Percentiles rank a stretch among this genome's conserved stretches.
Conservation (phyloP, 1,140 invertebrate species). For the Drosophila bipectinata region DNA sequence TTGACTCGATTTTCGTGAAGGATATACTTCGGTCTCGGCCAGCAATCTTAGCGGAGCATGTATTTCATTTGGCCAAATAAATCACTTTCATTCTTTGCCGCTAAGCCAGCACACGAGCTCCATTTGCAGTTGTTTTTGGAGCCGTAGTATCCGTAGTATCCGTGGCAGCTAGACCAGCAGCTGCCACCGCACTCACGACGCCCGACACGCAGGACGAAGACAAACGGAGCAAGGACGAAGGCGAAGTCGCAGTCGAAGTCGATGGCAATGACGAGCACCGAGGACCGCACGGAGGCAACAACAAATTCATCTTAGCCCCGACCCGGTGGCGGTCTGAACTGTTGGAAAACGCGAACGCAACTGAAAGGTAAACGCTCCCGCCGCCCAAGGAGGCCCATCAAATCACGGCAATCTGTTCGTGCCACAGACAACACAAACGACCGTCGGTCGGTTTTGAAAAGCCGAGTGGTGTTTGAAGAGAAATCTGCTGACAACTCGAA, state of each 20-base stretch:
- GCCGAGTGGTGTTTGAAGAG: too few relatives aligned
- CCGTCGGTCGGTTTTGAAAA: too few relatives aligned
- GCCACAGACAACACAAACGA: conserved; percentile 67
- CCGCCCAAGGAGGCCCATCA: conserved; percentile 55
- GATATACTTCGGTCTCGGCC: background rate
- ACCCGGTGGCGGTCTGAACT: conserved; percentile 74
- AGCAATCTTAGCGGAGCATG: conserved; percentile 54
- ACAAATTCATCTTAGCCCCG: conserved; percentile 29
- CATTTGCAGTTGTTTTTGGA: conserved; percentile 58
- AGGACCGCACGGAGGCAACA: conserved; percentile 33
- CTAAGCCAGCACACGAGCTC: conserved; percentile 68
- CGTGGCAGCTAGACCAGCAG: conserved; percentile 20
- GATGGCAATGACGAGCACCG: conserved; percentile 28
- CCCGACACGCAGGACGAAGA: conserved; percentile 31
- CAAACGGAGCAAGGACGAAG: conserved; percentile 12
- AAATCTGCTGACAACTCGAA: too few relatives aligned
- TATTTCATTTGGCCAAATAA: conserved; percentile 75
- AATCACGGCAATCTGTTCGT: conserved; percentile 70
- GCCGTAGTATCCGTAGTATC: conserved; percentile 14
- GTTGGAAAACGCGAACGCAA: conserved; percentile 81
- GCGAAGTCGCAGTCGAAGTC: conserved; percentile 17
- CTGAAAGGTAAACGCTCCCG: conserved; percentile 83
- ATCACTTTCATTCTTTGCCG: conserved; percentile 75
- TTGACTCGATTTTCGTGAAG: conserved; percentile 57
- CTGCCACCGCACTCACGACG: conserved; percentile 46